phyloP scores from a whole-genome alignment of 1,140 invertebrate genomes.

The Babylonia areolata region DNA sequence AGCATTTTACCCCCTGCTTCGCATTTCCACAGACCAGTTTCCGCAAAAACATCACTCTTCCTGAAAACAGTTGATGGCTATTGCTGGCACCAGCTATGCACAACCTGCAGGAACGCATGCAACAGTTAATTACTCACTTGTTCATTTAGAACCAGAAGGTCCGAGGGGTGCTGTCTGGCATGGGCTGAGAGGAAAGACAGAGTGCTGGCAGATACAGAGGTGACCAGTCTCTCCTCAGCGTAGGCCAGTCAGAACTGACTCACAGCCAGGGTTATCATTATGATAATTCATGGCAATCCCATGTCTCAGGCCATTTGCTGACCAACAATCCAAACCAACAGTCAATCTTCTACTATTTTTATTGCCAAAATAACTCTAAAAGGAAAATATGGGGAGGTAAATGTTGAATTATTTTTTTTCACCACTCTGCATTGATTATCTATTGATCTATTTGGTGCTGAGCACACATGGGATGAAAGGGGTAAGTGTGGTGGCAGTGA shows the following conservation, averaged over 20 bases:
- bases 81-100: too few species aligned
- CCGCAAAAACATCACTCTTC: background rate
- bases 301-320: background rate
- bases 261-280: constrained; percentile 28
- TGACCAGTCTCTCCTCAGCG: background rate
- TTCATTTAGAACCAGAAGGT: constrained; percentile 24
- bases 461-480: background rate
- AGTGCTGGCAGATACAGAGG: background rate
- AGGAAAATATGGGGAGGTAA: background rate
- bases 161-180: background rate
- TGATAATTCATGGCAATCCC: constrained; percentile 25
- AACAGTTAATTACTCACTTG: background rate
- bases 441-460: background rate
- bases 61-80: background rate
- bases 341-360: background rate
- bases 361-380: background rate
- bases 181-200: background rate
- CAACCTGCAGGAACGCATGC: background rate
- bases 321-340: background rate
- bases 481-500: background rate
- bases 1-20: background rate
- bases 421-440: background rate
- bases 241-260: constrained; percentile 19
- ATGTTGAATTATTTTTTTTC: background rate
- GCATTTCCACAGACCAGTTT: background rate